These are phyloP conservation scores for Halcyon chelicuti DNA, from an alignment of 2,797 vertebrate species.

Conservation along the genomic window DNA sequence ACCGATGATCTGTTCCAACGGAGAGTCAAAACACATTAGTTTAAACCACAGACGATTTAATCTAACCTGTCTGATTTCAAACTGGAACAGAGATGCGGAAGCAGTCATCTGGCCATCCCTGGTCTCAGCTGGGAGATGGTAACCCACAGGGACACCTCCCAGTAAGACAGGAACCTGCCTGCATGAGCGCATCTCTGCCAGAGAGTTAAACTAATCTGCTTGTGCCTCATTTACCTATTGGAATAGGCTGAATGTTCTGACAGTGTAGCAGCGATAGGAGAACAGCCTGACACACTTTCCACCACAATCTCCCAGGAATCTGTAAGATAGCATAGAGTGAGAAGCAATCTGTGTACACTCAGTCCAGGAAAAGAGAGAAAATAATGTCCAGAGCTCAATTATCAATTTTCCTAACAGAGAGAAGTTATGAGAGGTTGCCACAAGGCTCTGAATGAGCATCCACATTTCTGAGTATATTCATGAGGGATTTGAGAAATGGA, in stretches of 20 bases:
- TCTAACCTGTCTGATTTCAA: slow-evolving; percentile 54
- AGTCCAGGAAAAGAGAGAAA: neutral
- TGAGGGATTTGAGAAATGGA: neutral
- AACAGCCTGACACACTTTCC: neutral
- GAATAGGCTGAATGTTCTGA: neutral
- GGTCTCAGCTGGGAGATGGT: slow-evolving; percentile 43
- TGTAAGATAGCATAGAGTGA: neutral
- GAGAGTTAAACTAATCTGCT: slow-evolving; percentile 7
- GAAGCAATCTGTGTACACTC: neutral
- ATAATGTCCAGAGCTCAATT: neutral
- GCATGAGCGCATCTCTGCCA: neutral
- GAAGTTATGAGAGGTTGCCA: neutral
- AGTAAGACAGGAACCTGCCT: slow-evolving; percentile 17
- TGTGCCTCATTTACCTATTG: slow-evolving; percentile 37
- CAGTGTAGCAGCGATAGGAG: neutral
- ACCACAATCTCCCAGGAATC: neutral
- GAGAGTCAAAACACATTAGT: slow-evolving; percentile 55
- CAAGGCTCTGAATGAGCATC: neutral
- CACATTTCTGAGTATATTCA: neutral
- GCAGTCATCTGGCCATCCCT: slow-evolving; percentile 38
- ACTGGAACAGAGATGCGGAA: slow-evolving; percentile 11
- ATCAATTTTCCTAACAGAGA: neutral
- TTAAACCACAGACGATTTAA: slow-evolving; percentile 57
- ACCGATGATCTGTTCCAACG: neutral
- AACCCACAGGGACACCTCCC: neutral